Percentiles rank a stretch among this genome's conserved stretches.
Conservation (phyloP, 2,888 invertebrate species). For the Mesoligia furuncula region DNA sequence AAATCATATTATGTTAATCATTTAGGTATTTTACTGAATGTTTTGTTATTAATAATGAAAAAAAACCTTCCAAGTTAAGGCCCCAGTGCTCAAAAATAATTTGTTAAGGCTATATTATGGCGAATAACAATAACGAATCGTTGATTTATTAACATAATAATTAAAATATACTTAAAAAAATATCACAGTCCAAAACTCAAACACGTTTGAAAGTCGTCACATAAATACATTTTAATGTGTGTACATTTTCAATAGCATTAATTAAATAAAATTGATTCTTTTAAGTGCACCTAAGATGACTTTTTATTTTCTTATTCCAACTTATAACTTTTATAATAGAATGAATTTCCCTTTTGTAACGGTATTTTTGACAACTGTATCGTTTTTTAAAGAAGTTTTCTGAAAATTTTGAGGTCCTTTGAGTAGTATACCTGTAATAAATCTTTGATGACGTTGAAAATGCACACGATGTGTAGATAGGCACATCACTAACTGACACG, state of each 20-base stretch:
- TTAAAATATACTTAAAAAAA: conserved; percentile 69
- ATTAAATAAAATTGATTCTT: conserved; percentile 27
- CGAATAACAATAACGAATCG: conserved; percentile 75
- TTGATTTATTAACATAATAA: conserved; percentile 75
- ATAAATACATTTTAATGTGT: conserved; percentile 76
- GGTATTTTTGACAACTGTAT: conserved; percentile 39
- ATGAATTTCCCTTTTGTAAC: conserved; percentile 20
- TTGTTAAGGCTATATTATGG: conserved; percentile 79
- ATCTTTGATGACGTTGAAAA: conserved; percentile 81
- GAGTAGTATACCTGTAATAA: conserved; percentile 15
- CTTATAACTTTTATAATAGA: conserved; percentile 23
- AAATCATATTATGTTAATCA: conserved; percentile 54
- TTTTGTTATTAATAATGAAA: conserved; percentile 46
- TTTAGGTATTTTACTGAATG: conserved; percentile 44
- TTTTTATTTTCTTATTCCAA: conserved; percentile 41
- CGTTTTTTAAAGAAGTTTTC: conserved; percentile 29
- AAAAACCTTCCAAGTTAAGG: conserved; percentile 68
- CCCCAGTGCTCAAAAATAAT: conserved; percentile 88
- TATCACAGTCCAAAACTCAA: conserved; percentile 79
- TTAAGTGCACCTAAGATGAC: conserved; percentile 33
- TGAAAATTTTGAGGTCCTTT: conserved; percentile 24
- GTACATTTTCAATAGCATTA: conserved; percentile 82
- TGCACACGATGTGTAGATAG: conserved; percentile 80
- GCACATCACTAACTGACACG: conserved; percentile 85
- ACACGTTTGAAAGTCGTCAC: conserved; percentile 84